phyloP scores from a whole-genome alignment of 2,888 invertebrate genomes.

The Charanyca ferruginea region DNA sequence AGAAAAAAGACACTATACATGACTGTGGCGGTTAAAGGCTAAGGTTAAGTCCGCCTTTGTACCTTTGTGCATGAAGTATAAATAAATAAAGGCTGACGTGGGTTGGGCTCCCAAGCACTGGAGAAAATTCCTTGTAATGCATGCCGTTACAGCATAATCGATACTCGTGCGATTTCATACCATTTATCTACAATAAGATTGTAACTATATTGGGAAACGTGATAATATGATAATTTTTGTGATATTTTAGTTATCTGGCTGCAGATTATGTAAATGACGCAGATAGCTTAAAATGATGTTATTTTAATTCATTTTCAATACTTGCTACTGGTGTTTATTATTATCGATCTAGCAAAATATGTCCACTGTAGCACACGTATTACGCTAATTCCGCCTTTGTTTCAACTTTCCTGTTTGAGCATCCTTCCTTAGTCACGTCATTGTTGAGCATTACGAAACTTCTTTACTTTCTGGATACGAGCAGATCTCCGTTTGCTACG shows the following conservation, averaged over 20 bases:
- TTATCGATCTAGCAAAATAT: no score
- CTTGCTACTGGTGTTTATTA: not conserved
- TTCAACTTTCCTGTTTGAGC: no score
- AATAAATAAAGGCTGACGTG: no score
- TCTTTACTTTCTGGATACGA: no score
- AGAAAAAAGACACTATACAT: no score
- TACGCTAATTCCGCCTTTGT: not conserved
- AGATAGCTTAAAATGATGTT: slow-evolving; percentile 3
- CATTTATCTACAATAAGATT: slow-evolving; percentile 32
- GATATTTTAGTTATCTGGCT: slow-evolving; percentile 14
- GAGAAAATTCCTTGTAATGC: slow-evolving; percentile 11
- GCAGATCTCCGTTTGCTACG: no score
- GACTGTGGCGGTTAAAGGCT: no score
- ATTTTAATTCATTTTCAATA: not conserved
- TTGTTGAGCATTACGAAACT: no score
- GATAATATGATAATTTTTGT: slow-evolving; percentile 14
- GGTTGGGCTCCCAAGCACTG: not conserved
- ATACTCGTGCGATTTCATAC: slow-evolving; percentile 31
- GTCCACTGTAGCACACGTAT: no score
- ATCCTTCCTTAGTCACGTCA: no score
- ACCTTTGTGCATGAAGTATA: no score
- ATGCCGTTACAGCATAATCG: slow-evolving; percentile 3
- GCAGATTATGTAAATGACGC: slow-evolving; percentile 20
- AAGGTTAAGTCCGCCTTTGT: no score
- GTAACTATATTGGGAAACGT: slow-evolving; percentile 11